These are phyloP conservation scores for Melopsittacus undulatus DNA, from an alignment of 2,797 vertebrate species.

Conservation along the genomic window DNA sequence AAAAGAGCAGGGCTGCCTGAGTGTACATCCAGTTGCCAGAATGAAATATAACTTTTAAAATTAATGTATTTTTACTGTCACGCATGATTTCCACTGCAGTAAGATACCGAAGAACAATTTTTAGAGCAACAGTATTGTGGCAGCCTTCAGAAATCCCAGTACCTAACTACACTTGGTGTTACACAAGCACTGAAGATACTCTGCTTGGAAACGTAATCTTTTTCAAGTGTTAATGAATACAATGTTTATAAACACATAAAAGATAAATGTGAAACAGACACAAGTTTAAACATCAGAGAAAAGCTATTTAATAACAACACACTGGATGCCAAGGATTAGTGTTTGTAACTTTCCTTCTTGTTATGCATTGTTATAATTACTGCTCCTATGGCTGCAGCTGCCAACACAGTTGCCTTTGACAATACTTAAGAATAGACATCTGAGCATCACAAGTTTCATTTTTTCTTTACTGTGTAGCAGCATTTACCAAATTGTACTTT, in stretches of 20 bases:
- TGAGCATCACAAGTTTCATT: neutral
- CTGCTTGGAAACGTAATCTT: neutral
- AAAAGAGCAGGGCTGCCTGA: neutral
- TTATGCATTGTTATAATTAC: neutral
- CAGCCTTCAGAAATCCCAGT: neutral
- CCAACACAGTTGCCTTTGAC: neutral
- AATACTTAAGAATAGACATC: slow-evolving; percentile 27
- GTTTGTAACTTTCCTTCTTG: neutral
- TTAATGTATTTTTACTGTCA: neutral
- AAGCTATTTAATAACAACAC: slow-evolving; percentile 2
- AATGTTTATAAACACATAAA: slow-evolving; percentile 3
- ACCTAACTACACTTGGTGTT: neutral
- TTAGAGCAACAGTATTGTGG: neutral
- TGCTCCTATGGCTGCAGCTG: slow-evolving; percentile 12
- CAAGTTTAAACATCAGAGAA: slow-evolving; percentile 5
- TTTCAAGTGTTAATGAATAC: neutral
- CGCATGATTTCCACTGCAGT: neutral
- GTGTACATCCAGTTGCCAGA: neutral
- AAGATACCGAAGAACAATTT: neutral
- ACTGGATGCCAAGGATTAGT: neutral
- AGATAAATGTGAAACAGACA: slow-evolving; percentile 1
- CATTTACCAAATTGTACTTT: slow-evolving; percentile 1
- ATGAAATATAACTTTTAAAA: neutral
- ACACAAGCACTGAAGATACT: neutral
- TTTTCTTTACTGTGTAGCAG: neutral